These are phyloP conservation scores for Silurus asotus DNA, from an alignment of 2,113 vertebrate species.

Conservation along the genomic window DNA sequence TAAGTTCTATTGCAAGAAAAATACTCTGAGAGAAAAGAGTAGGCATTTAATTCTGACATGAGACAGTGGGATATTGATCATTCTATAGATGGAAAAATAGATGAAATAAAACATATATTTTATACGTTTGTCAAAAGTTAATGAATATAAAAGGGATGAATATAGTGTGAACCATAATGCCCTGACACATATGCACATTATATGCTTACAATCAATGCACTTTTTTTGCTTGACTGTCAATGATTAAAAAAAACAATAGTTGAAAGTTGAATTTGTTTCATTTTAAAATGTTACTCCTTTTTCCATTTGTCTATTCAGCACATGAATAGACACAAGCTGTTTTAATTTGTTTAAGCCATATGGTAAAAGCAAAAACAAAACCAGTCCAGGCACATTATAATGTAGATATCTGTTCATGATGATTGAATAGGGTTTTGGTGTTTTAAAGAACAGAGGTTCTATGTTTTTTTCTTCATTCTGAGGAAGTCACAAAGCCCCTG, in stretches of 20 bases:
- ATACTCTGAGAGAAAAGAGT: not conserved
- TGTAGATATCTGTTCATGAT: not conserved
- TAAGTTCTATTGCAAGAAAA: not conserved
- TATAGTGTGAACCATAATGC: not conserved
- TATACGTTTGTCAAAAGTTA: not conserved
- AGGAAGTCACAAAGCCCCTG: slow-evolving; percentile 26
- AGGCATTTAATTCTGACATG: not conserved
- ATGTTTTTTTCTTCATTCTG: slow-evolving; percentile 11
- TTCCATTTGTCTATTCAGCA: not conserved
- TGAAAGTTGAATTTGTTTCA: not conserved
- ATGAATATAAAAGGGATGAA: too few relatives aligned
- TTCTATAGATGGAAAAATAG: not conserved
- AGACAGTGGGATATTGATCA: not conserved
- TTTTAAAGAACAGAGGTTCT: not conserved
- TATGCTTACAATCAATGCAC: not conserved
- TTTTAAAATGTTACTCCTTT: not conserved
- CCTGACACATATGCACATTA: not conserved
- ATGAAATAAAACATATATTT: not conserved
- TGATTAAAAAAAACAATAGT: not conserved
- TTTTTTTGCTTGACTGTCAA: not conserved
- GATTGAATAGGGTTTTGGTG: not conserved
- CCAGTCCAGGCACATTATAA: not conserved
- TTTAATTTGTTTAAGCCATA: not conserved
- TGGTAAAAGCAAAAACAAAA: not conserved
- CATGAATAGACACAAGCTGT: not conserved